These are phyloP conservation scores for Copidosoma aretas DNA, from an alignment of 2,888 invertebrate genomes.

Conservation along the genomic window DNA sequence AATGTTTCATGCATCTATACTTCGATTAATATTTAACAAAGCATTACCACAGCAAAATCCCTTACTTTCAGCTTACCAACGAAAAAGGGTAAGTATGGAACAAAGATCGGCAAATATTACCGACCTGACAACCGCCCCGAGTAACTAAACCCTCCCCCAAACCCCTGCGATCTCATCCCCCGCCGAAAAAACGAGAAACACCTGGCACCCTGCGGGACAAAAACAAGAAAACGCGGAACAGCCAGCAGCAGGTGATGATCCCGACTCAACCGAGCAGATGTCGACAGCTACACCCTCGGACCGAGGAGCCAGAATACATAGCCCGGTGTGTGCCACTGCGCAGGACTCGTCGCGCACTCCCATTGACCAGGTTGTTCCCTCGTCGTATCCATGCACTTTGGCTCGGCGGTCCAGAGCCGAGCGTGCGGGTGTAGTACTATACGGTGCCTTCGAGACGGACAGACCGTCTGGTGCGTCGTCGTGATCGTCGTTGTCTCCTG, in stretches of 20 bases:
- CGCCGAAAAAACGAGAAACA: neutral
- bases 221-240: neutral
- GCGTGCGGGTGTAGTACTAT: slow-evolving; percentile 57
- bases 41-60: too few relatives aligned
- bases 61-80: too few relatives aligned
- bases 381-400: neutral
- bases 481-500: slow-evolving; percentile 24
- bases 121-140: too few relatives aligned
- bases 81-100: too few relatives aligned
- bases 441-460: slow-evolving; percentile 54
- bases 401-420: slow-evolving; percentile 34
- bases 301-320: slow-evolving; percentile 38
- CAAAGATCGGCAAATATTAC: too few relatives aligned
- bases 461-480: slow-evolving; percentile 43
- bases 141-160: too few relatives aligned
- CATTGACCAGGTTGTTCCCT: slow-evolving; percentile 54
- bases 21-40: too few relatives aligned
- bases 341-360: slow-evolving; percentile 55
- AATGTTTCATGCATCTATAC: too few relatives aligned
- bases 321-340: slow-evolving; percentile 50
- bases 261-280: slow-evolving; percentile 49
- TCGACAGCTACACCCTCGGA: slow-evolving; percentile 47
- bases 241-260: neutral
- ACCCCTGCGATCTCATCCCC: too few relatives aligned
- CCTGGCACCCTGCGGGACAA: too few relatives aligned